Evolutionary conservation across 2,888 invertebrate species (phyloP).

Genomic region (Rhorus exstirpatorius): DNA sequence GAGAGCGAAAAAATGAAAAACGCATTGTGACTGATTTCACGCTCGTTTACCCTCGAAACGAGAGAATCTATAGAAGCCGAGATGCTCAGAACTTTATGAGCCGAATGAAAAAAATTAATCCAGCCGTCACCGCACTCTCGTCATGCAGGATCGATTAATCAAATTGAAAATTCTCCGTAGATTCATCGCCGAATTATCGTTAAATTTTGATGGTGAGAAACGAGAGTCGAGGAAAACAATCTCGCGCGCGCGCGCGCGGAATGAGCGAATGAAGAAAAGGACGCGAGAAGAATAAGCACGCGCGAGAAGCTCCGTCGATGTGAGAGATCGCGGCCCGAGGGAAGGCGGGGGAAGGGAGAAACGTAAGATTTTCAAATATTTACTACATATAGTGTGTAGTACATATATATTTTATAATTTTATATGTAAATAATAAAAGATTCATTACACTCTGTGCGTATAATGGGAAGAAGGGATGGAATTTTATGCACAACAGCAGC

Average conservation of each 20-base stretch:
- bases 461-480: slow-evolving; percentile 3
- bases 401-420: not conserved
- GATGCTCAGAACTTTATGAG: slow-evolving; percentile 54
- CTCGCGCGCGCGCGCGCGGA: not conserved
- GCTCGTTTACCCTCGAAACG: slow-evolving; percentile 31
- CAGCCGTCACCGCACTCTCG: not conserved
- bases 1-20: slow-evolving; percentile 54
- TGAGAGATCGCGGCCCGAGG: not conserved
- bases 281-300: no score
- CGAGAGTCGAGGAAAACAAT: not conserved
- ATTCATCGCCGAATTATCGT: not conserved
- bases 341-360: not conserved
- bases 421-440: not conserved
- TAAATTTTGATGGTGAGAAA: not conserved
- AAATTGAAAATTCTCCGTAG: slow-evolving; percentile 6
- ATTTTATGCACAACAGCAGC: not conserved
- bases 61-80: slow-evolving; percentile 1
- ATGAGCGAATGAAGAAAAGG: slow-evolving; percentile 22
- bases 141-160: no score
- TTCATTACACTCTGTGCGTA: not conserved
- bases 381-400: no score
- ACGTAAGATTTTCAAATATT: slow-evolving; percentile 20
- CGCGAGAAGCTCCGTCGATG: slow-evolving; percentile 6
- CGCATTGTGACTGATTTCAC: slow-evolving; percentile 42
- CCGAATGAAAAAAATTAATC: slow-evolving; percentile 14